Evolutionary conservation across 2,888 invertebrate species (phyloP).

Genomic region (Ophion ellenae): DNA sequence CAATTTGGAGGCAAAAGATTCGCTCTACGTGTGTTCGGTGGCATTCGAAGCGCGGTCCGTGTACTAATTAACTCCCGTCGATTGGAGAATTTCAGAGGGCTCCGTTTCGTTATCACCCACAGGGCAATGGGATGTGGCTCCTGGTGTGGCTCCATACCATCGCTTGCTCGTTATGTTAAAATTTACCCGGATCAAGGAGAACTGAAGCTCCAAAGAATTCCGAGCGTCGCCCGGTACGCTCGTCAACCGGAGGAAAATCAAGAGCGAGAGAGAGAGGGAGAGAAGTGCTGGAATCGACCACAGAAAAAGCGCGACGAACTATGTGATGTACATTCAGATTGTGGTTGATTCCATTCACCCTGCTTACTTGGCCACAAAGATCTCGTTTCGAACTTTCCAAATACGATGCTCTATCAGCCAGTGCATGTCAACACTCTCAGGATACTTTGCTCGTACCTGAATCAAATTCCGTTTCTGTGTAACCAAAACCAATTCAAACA

Average conservation of each 20-base stretch:
- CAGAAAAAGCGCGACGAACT: not conserved
- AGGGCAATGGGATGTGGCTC: conserved; percentile 50
- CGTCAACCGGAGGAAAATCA: conserved; percentile 42
- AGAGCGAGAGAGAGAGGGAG: not conserved
- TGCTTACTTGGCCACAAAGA: no score
- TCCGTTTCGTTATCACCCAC: conserved; percentile 57
- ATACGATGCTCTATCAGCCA: no score
- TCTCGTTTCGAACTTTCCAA: no score
- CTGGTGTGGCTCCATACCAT: conserved; percentile 6
- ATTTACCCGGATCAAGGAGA: conserved; percentile 40
- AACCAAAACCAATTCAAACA: no score
- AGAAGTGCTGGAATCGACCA: conserved; percentile 54
- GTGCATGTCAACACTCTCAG: no score
- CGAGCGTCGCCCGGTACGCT: conserved; percentile 54
- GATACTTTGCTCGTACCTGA: no score
- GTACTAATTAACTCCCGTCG: conserved; percentile 73
- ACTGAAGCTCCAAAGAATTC: conserved; percentile 58
- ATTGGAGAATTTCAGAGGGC: conserved; percentile 66
- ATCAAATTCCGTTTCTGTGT: no score
- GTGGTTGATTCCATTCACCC: no score
- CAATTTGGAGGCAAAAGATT: conserved; percentile 70
- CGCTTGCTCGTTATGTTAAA: conserved; percentile 42
- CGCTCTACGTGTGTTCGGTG: conserved; percentile 60
- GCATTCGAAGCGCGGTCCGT: conserved; percentile 43
- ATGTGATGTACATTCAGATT: not conserved